phyloP scores from a whole-genome alignment of 2,797 vertebrate genomes.

The Gallinago stenura region DNA sequence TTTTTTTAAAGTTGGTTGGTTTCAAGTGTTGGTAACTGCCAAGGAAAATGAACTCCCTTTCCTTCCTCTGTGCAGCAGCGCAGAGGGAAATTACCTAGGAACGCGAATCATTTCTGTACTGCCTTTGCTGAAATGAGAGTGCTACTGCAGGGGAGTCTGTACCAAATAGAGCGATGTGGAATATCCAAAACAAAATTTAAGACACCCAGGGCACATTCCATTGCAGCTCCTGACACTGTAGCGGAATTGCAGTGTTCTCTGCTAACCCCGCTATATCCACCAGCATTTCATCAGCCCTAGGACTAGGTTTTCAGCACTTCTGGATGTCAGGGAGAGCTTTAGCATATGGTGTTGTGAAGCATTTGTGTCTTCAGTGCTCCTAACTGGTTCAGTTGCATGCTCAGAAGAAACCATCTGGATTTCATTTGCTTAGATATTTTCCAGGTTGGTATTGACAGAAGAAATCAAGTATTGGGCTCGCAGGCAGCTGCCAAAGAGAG shows the following conservation, averaged over 20 bases:
- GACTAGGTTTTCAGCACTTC: not conserved
- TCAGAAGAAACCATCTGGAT: not conserved
- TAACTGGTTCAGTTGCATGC: not conserved
- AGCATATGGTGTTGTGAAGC: not conserved
- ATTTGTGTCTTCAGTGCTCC: not conserved
- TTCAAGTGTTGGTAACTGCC: conserved; percentile 46
- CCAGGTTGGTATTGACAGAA: not conserved
- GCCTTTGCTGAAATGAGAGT: conserved; percentile 24
- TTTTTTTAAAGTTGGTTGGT: conserved; percentile 68
- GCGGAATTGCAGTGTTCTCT: not conserved
- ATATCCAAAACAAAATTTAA: not conserved
- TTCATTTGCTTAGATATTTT: not conserved
- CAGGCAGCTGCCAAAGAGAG: not conserved
- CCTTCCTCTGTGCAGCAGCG: not conserved
- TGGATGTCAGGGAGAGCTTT: not conserved
- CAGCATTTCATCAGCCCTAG: not conserved
- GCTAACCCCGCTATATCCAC: not conserved
- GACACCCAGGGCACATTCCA: not conserved
- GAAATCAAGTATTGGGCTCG: not conserved
- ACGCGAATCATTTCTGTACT: not conserved
- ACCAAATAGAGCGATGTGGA: not conserved
- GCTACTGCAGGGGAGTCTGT: not conserved
- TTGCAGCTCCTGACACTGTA: not conserved
- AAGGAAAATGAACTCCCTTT: conserved; percentile 48
- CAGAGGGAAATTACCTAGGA: conserved; percentile 43